A percentile compares a stretch with the other conserved stretches of the same genome.
These are phyloP conservation scores for Gymnobelideus leadbeateri DNA, from an alignment of 2,113 vertebrate species.

Conservation along the genomic window DNA sequence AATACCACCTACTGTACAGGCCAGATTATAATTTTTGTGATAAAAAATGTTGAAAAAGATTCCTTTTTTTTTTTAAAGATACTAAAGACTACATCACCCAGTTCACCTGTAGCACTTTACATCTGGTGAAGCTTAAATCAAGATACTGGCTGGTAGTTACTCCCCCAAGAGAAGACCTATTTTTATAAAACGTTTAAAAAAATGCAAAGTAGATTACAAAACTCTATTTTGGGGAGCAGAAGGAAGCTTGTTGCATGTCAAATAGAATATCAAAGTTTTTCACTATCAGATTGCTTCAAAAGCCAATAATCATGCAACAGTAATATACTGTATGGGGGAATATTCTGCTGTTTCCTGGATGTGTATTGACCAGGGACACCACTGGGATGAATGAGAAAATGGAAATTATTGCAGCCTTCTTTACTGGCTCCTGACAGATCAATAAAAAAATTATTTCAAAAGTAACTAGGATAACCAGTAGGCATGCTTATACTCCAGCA, in stretches of 20 bases:
- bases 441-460: slow-evolving; percentile 67
- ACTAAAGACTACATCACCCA: slow-evolving; percentile 55
- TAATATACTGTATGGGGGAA: slow-evolving; percentile 77
- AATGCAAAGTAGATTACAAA: slow-evolving; percentile 72
- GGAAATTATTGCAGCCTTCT: slow-evolving; percentile 45
- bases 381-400: slow-evolving; percentile 61
- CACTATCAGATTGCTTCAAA: slow-evolving; percentile 71
- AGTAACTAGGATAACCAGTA: slow-evolving; percentile 72
- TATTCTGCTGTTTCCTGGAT: slow-evolving; percentile 58
- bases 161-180: slow-evolving; percentile 57
- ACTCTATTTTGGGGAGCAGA: slow-evolving; percentile 61
- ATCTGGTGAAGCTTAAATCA: slow-evolving; percentile 59
- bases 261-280: slow-evolving; percentile 70
- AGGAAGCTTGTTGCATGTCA: slow-evolving; percentile 61
- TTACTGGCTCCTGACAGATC: slow-evolving; percentile 66
- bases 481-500: slow-evolving; percentile 72
- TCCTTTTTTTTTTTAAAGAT: slow-evolving; percentile 52
- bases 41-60: slow-evolving; percentile 65
- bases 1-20: slow-evolving; percentile 65
- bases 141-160: slow-evolving; percentile 62
- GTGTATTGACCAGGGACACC: slow-evolving; percentile 49
- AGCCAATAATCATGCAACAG: slow-evolving; percentile 73
- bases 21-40: slow-evolving; percentile 74
- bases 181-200: slow-evolving; percentile 78
- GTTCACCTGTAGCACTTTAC: slow-evolving; percentile 58